Evolutionary conservation across 1,140 invertebrate genomes (phyloP).

Genomic region (Galleria mellonella): DNA sequence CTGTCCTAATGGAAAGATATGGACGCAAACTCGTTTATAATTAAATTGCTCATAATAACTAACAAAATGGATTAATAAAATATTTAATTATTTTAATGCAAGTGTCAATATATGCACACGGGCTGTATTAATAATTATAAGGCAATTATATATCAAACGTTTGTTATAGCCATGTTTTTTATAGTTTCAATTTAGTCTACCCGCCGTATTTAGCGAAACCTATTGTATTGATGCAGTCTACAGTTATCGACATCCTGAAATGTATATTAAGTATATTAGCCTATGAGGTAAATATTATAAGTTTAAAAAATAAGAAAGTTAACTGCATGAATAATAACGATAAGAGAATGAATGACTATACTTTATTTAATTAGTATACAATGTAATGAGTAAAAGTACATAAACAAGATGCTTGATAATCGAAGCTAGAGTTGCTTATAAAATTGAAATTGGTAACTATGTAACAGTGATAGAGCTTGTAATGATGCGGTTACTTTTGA

Average conservation of each 20-base stretch:
- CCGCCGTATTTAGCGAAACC: conserved; percentile 35
- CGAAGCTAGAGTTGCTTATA: too few relatives aligned
- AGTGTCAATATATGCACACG: conserved; percentile 34
- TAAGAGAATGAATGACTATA: too few relatives aligned
- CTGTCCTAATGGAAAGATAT: neutral
- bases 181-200: conserved; percentile 47
- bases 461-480: too few relatives aligned
- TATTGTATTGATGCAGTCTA: conserved; percentile 13
- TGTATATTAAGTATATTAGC: conserved; percentile 18
- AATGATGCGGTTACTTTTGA: too few relatives aligned
- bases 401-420: too few relatives aligned
- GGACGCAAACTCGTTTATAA: neutral
- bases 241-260: conserved; percentile 11
- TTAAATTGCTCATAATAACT: neutral
- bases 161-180: conserved; percentile 46
- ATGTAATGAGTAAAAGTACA: too few relatives aligned
- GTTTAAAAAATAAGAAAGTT: too few relatives aligned
- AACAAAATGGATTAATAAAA: conserved; percentile 5
- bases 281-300: conserved; percentile 22
- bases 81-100: conserved; percentile 28
- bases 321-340: too few relatives aligned
- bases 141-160: conserved; percentile 47
- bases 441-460: too few relatives aligned
- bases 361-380: too few relatives aligned
- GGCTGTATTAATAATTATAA: conserved; percentile 41